Evolutionary conservation across 2,797 vertebrate species (phyloP), one percentile per base, ranked within the genome.

Genomic region (Thunnus albacares): DNA sequence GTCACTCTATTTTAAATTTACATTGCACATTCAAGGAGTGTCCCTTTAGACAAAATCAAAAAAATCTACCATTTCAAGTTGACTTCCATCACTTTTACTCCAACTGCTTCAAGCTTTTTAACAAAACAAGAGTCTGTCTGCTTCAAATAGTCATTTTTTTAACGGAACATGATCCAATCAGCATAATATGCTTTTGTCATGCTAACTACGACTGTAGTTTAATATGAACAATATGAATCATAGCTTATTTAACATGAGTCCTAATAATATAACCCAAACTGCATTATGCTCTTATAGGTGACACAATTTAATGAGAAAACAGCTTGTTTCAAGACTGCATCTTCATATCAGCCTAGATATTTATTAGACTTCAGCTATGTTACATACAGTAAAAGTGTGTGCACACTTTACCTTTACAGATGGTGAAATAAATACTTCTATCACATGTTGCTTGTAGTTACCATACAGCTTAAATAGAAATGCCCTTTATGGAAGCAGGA

Each of bases 131-230:
- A 35, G 10, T 60, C 26, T 18, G 14, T 59, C 20, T 55, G 6
- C 41, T 13, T 43, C 41, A 75, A 52, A 41, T 78, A 10, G 67
- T 75, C 71, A 55, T 53, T 76, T 41, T 47, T 56, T 33, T 43
- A 17, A 38, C 28, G 45, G 9, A 80, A 56, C 33, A 77, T 20
- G 5, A 82, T 63, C 59, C n/a, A 65, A 35, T 74, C 45, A 57
- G 41, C 4, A 0, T 18, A 66, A 41, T 53, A 43, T 4, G 12
- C 12, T 13, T 14, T 14, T 43, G 41, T 43, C 2, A 13, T 43
- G 41, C 12, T 38, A 43, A 14, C 41, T 14, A 43, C 68, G 41
- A 59, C 61, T 56, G 18, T 5, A 67, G 35, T 71, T 79, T 43
- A 74, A 85, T 61, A 76, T 35, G 28, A 14, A 38, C 58, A 56